A percentile compares a stretch with the other conserved stretches of the same genome.
Evolutionary conservation across 2,888 invertebrate genomes (phyloP).

Genomic region (Orthosia incerta): DNA sequence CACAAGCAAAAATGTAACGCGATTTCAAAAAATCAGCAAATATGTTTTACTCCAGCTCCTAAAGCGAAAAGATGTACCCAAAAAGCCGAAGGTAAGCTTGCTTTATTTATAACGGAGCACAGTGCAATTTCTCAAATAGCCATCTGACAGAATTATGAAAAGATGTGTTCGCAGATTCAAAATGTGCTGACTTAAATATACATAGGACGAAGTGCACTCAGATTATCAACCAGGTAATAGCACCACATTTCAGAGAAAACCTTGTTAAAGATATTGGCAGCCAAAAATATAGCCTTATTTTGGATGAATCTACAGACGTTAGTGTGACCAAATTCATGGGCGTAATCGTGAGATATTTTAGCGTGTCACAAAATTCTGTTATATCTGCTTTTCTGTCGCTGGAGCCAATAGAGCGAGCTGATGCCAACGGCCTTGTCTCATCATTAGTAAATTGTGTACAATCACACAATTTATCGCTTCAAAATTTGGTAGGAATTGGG

Average conservation of each 20-base stretch:
- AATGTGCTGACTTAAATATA: conserved; percentile 34
- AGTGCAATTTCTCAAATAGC: conserved; percentile 6
- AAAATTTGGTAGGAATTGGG: conserved; percentile 68
- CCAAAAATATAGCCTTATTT: conserved; percentile 35
- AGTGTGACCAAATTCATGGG: conserved; percentile 27
- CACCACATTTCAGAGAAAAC: conserved; percentile 42
- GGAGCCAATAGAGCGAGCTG: conserved; percentile 46
- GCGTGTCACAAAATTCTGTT: conserved; percentile 26
- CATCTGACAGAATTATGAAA: conserved; percentile 19
- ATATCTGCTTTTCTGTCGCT: conserved; percentile 47
- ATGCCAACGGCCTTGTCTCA: conserved; percentile 57
- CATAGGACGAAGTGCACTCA: conserved; percentile 49
- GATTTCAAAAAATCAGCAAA: too few relatives aligned
- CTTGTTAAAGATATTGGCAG: conserved; percentile 42
- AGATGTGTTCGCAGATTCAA: conserved; percentile 31
- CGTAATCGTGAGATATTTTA: conserved; percentile 40
- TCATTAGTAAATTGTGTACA: conserved; percentile 51
- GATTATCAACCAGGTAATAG: conserved; percentile 45
- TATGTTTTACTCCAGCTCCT: neutral
- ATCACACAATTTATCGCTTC: conserved; percentile 34
- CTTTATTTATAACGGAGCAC: conserved; percentile 4
- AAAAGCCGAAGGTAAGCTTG: conserved; percentile 7
- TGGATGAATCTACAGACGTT: conserved; percentile 41
- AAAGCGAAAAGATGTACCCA: conserved; percentile 1
- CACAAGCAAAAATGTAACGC: too few relatives aligned